These are phyloP conservation scores for Tribolium madens DNA, from an alignment of 1,140 invertebrate species.

Conservation along the genomic window DNA sequence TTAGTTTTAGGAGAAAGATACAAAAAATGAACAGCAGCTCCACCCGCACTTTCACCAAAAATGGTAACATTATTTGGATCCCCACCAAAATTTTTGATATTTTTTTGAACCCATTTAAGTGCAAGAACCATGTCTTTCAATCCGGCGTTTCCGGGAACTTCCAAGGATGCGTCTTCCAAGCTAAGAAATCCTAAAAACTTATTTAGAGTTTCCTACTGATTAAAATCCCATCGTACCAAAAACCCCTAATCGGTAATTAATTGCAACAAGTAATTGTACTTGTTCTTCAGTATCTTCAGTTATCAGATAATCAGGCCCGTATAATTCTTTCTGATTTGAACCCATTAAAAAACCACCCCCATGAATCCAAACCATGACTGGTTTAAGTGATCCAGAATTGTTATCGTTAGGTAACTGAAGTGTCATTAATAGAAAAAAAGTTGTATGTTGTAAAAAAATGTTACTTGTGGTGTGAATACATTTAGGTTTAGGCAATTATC, in stretches of 20 bases:
- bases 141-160: slow-evolving; percentile 71
- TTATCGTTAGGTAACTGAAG: neutral
- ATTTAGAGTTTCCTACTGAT: neutral
- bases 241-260: slow-evolving; percentile 66
- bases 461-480: slow-evolving; percentile 51
- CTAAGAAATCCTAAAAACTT: slow-evolving; percentile 49
- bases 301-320: slow-evolving; percentile 73
- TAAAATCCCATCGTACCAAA: slow-evolving; percentile 66
- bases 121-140: slow-evolving; percentile 72
- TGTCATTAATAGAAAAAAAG: neutral
- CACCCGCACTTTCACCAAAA: slow-evolving; percentile 68
- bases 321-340: slow-evolving; percentile 68
- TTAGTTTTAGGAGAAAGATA: slow-evolving; percentile 48
- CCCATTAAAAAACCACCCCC: slow-evolving; percentile 73
- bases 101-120: slow-evolving; percentile 70
- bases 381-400: slow-evolving; percentile 50
- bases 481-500: slow-evolving; percentile 56
- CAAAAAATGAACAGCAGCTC: slow-evolving; percentile 55
- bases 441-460: neutral
- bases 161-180: slow-evolving; percentile 61
- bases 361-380: slow-evolving; percentile 77
- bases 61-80: slow-evolving; percentile 63
- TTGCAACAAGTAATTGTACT: slow-evolving; percentile 65
- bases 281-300: slow-evolving; percentile 68
- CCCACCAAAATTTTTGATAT: slow-evolving; percentile 67